Evolutionary conservation across 2,888 invertebrate genomes (phyloP).

Genomic region (Opisthograptis luteolata): DNA sequence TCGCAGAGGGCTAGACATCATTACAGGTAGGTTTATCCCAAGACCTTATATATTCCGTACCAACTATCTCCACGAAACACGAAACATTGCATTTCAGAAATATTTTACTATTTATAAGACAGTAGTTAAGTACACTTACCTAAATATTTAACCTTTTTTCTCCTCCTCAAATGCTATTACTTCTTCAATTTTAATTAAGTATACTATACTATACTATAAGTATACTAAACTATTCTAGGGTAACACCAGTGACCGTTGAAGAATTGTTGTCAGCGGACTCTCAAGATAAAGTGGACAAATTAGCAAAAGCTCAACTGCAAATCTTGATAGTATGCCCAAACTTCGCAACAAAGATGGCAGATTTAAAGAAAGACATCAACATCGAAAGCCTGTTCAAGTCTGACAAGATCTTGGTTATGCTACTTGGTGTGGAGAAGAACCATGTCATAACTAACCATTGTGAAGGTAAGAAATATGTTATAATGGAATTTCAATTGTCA

Average conservation of each 20-base stretch:
- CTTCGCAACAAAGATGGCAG: conserved; percentile 85
- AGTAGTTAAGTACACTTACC: too few species aligned
- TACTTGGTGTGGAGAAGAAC: conserved; percentile 91
- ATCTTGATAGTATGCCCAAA: conserved; percentile 92
- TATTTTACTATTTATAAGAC: too few species aligned
- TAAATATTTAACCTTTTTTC: too few species aligned
- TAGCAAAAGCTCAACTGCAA: conserved; percentile 89
- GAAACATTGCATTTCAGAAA: too few species aligned
- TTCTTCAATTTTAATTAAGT: too few species aligned
- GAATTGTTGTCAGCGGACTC: conserved; percentile 84
- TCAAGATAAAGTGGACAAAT: conserved; percentile 78
- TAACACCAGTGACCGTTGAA: conserved; percentile 89
- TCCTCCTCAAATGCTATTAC: too few species aligned
- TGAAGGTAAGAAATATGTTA: conserved; percentile 83
- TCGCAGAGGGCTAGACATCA: conserved; percentile 91
- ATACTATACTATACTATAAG: too few species aligned
- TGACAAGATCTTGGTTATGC: conserved; percentile 91
- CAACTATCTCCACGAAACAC: too few species aligned
- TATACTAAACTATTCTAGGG: conserved; percentile 85
- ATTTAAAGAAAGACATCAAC: conserved; percentile 79
- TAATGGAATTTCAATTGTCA: too few species aligned
- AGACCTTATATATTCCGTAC: too few species aligned
- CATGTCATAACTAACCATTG: conserved; percentile 88
- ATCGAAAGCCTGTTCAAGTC: conserved; percentile 86
- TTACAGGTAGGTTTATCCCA: conserved; percentile 87